A percentile compares a stretch with the other conserved stretches of the same genome.
Conservation (phyloP, 2,797 vertebrate genomes). For the Garrulus glandarius region DNA sequence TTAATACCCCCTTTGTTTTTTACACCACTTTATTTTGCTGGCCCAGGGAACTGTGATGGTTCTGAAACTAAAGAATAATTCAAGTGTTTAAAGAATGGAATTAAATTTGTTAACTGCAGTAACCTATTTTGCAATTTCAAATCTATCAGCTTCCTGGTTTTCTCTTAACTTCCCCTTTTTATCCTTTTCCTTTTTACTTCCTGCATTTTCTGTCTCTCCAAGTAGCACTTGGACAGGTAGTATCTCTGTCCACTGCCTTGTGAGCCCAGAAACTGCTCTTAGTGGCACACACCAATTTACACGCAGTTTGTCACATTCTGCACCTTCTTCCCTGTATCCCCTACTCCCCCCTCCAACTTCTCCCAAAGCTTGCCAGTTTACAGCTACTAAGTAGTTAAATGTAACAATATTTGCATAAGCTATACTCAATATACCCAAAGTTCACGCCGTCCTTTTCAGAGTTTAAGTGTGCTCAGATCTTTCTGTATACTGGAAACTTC, state of each 20-base stretch:
- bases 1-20: neutral
- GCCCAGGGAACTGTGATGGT: neutral
- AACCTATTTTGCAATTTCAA: neutral
- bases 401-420: neutral
- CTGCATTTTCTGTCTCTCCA: neutral
- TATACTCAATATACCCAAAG: neutral
- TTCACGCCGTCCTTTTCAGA: neutral
- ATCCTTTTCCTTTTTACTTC: neutral
- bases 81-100: neutral
- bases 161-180: neutral
- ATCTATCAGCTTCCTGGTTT: neutral
- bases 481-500: neutral
- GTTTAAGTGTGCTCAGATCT: neutral
- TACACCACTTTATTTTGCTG: neutral
- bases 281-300: neutral
- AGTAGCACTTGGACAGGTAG: neutral
- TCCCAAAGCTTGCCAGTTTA: neutral
- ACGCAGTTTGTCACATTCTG: neutral
- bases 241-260: neutral
- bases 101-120: neutral
- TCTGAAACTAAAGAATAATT: neutral
- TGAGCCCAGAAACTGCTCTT: neutral
- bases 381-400: neutral
- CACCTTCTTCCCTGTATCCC: neutral
- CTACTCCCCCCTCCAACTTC: accelerated